Evolutionary conservation across 30 jellyfish, hydroid and myxozoan species (phyloP), one percentile per base, ranked within the genome.

Genomic region (Nemopilema nomurai): DNA sequence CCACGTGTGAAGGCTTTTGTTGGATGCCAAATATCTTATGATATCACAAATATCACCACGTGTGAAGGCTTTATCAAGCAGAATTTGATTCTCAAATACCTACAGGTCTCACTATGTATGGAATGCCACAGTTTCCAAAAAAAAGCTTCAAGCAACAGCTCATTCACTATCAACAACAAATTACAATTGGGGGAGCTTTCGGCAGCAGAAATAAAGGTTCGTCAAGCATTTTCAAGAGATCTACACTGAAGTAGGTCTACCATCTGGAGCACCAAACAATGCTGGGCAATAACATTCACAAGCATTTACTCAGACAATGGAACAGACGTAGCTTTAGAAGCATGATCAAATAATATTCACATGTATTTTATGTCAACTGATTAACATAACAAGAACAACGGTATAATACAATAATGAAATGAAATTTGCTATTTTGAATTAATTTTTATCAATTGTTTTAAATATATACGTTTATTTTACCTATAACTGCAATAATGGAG

Each of bases 11-110:
- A 33, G 30, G 84, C 84, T 74, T 41, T 74, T 28, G 71, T 74
- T 1, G 30, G 84, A 74, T 74, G 84, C 84, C 79, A 74, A 74
- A 74, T 74, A 74, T n/a, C n/a, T n/a, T n/a, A n/a, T n/a, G n/a
- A n/a, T n/a, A n/a, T n/a, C n/a, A n/a, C n/a, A n/a, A n/a, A n/a
- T n/a, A n/a, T n/a, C n/a, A n/a, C n/a, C n/a, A n/a, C n/a, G 84
- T 9, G 71, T 78, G 30, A 74, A 74, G 27, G 8, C 21, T 33
- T 41, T 74, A 74, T 79, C 84, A 74, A 74, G 73, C 84, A 49
- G 84, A 74, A 74, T 29, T 29, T 41, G 57, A 13, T 41, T 6
- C 57, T 41, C 57, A 41, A 41, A 13, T 41, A 13, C 57, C 57
- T 3, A 41, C 13, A 41, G 57, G 57, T 13, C 57, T 13, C 57